Evolutionary conservation across 2,888 invertebrate genomes (phyloP).

Genomic region (Bimastos eiseni): DNA sequence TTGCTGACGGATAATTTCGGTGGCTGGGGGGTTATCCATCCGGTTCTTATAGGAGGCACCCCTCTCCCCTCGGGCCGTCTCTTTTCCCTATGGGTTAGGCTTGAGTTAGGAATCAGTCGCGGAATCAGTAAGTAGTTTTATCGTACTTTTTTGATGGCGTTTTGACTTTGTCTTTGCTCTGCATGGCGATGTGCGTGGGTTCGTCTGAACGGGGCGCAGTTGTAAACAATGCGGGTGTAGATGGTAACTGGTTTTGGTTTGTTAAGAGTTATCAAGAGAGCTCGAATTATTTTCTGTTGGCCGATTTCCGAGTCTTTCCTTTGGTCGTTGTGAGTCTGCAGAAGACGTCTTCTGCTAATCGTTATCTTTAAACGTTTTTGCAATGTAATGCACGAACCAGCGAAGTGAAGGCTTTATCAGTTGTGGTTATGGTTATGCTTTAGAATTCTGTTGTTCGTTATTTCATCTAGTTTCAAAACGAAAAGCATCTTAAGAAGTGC

Average conservation of each 20-base stretch:
- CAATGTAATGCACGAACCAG: neutral
- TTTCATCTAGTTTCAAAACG: neutral
- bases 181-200: neutral
- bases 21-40: neutral
- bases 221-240: neutral
- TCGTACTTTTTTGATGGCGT: neutral
- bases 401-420: neutral
- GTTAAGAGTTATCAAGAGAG: neutral
- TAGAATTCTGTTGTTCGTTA: neutral
- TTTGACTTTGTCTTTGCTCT: neutral
- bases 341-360: neutral
- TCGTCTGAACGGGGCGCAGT: neutral
- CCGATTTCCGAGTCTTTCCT: neutral
- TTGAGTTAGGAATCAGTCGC: neutral
- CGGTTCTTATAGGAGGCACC: neutral
- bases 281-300: neutral
- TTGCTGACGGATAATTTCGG: conserved; percentile 6
- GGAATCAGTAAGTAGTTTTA: conserved; percentile 1
- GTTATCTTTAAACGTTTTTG: neutral
- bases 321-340: neutral
- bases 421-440: neutral
- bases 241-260: neutral
- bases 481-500: neutral
- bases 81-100: conserved; percentile 6
- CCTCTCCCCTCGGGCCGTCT: neutral